phyloP scores from a whole-genome alignment of 2,113 vertebrate species.

The Lepisosteus osseus region DNA sequence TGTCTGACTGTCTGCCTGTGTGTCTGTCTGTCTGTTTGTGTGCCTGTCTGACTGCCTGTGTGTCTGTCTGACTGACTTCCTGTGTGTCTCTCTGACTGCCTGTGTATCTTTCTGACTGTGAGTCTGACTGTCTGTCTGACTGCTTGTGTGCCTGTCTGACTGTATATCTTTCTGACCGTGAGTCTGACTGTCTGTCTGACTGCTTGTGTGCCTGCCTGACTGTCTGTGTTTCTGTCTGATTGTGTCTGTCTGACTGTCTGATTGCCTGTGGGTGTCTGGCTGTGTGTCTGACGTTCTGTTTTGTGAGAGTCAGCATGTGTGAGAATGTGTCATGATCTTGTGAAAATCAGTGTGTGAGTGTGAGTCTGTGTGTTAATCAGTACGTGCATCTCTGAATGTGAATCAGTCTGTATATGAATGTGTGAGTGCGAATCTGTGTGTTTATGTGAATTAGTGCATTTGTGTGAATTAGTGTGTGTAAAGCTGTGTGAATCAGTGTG shows the following conservation, averaged over 20 bases:
- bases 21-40: no score
- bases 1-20: neutral
- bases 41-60: neutral
- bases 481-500: slow-evolving; percentile 35
- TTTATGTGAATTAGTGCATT: neutral
- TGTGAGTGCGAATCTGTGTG: neutral
- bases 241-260: neutral
- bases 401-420: slow-evolving; percentile 7
- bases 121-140: neutral
- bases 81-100: neutral
- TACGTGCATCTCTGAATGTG: neutral
- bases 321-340: neutral
- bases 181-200: neutral
- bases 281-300: no score
- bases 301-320: neutral
- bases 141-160: neutral
- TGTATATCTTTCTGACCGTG: slow-evolving; percentile 1
- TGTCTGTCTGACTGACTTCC: neutral
- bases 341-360: slow-evolving; percentile 1
- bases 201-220: no score
- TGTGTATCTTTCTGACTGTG: slow-evolving; percentile 1
- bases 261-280: no score
- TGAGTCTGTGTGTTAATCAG: neutral
- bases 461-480: slow-evolving; percentile 18
- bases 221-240: no score